These are phyloP conservation scores for Leucoraja erinaceus DNA, from an alignment of 2,113 vertebrate genomes.

Conservation along the genomic window DNA sequence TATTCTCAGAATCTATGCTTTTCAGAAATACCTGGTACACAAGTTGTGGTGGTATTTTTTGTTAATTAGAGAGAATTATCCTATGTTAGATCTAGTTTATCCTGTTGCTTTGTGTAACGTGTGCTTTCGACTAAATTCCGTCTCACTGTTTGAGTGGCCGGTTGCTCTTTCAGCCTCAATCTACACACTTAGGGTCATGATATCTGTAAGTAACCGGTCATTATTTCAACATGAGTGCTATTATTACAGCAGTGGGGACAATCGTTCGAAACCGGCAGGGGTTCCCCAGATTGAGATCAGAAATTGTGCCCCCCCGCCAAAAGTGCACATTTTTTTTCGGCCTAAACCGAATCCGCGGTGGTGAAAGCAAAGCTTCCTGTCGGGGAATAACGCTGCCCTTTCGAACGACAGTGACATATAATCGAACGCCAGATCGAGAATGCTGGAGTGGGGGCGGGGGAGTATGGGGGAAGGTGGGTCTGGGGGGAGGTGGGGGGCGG, in stretches of 20 bases:
- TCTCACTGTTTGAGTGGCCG: background rate
- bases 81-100: no score
- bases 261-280: background rate
- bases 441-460: constrained; percentile 40
- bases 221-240: background rate
- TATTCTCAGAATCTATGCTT: no score
- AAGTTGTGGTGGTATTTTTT: no score
- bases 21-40: no score
- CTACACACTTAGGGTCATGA: background rate
- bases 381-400: constrained; percentile 50
- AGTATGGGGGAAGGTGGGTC: no score
- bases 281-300: background rate
- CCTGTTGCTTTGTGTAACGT: no score
- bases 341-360: constrained; percentile 54
- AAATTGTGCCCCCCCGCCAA: background rate
- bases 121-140: no score
- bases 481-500: background rate
- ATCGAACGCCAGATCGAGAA: constrained; percentile 27
- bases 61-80: no score
- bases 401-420: constrained; percentile 46
- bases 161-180: background rate
- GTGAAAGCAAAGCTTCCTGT: constrained; percentile 46
- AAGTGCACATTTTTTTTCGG: background rate
- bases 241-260: background rate
- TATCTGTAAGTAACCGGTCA: background rate